These are phyloP conservation scores for Triops cancriformis DNA, from an alignment of 1,140 invertebrate genomes.

Conservation along the genomic window DNA sequence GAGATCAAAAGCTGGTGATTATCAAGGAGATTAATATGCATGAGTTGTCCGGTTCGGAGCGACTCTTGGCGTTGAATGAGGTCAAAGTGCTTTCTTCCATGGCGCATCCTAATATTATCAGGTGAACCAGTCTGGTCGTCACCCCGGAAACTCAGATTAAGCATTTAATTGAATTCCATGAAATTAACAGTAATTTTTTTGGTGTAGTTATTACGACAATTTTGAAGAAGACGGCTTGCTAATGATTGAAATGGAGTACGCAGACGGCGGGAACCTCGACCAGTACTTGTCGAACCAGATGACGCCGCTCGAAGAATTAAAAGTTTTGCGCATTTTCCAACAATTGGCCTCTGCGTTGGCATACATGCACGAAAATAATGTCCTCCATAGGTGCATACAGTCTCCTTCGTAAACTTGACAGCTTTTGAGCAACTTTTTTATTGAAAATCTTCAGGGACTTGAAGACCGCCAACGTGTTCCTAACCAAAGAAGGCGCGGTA, in stretches of 20 bases:
- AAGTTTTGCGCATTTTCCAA: slow-evolving; percentile 56
- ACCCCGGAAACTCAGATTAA: not conserved
- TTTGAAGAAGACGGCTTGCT: slow-evolving; percentile 63
- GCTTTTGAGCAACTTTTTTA: not conserved
- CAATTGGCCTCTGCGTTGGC: slow-evolving; percentile 61
- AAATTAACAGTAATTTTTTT: no score
- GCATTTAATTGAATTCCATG: no score
- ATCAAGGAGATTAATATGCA: slow-evolving; percentile 68
- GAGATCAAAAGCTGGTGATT: slow-evolving; percentile 57
- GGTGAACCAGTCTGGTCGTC: slow-evolving; percentile 31
- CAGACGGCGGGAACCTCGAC: slow-evolving; percentile 61
- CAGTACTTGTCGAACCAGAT: slow-evolving; percentile 51
- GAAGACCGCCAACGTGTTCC: slow-evolving; percentile 68
- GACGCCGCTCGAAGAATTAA: slow-evolving; percentile 48
- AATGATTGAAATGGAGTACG: slow-evolving; percentile 75
- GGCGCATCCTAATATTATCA: slow-evolving; percentile 64
- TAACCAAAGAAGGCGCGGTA: slow-evolving; percentile 55
- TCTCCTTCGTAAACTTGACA: not conserved
- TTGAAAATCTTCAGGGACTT: slow-evolving; percentile 50
- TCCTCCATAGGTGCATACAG: slow-evolving; percentile 54
- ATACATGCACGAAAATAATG: slow-evolving; percentile 63
- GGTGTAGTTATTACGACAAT: slow-evolving; percentile 57
- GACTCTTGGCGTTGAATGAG: slow-evolving; percentile 66
- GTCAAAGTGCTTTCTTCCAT: slow-evolving; percentile 60
- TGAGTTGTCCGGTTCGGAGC: slow-evolving; percentile 56